phyloP scores from a whole-genome alignment of 2,888 invertebrate genomes.

The Maniola hyperantus region DNA sequence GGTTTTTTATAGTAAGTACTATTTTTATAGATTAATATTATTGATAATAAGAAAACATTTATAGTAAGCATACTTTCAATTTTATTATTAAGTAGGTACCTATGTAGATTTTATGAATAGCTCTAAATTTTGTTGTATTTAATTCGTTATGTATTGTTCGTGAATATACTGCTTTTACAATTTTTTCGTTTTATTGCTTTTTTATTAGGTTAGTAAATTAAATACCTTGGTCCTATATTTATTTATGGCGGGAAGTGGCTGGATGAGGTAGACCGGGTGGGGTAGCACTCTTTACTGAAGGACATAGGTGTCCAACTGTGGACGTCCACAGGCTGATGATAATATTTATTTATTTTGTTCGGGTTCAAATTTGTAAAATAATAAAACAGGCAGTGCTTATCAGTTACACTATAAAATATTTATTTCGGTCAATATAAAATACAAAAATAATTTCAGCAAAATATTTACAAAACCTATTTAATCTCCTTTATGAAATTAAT shows the following conservation, averaged over 20 bases:
- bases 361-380: neutral
- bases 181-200: neutral
- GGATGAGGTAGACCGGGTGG: no score
- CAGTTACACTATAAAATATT: neutral
- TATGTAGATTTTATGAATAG: conserved; percentile 8
- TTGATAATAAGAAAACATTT: no score
- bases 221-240: no score
- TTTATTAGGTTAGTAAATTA: no score
- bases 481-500: neutral
- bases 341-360: neutral
- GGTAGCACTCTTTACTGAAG: no score
- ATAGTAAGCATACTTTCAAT: no score
- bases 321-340: no score
- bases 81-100: neutral
- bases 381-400: neutral
- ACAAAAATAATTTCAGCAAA: neutral
- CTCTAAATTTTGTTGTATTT: conserved; percentile 20
- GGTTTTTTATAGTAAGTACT: no score
- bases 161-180: conserved; percentile 23
- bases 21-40: no score
- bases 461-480: neutral
- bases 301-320: no score
- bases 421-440: neutral
- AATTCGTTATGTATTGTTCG: conserved; percentile 1
- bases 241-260: no score